Percentiles rank a stretch among this genome's conserved stretches.
phyloP scores from a whole-genome alignment of 2,113 vertebrate species.

The Murina feae region DNA sequence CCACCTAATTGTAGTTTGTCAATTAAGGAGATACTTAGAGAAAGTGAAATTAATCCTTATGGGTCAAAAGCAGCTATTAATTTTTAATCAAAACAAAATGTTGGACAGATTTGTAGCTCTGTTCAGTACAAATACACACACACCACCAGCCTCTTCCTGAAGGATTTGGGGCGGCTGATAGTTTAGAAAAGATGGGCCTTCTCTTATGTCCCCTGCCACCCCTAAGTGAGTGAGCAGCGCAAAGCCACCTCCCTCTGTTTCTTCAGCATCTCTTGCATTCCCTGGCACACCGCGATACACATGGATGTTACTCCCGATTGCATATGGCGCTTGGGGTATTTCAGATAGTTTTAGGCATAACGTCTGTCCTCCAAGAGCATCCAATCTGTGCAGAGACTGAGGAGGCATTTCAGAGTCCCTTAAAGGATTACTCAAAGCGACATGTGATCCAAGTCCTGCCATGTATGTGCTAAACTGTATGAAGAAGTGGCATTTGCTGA shows the following conservation, averaged over 20 bases:
- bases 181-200: neutral
- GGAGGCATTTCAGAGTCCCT: neutral
- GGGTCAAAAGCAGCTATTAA: constrained; percentile 86
- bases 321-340: neutral
- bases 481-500: neutral
- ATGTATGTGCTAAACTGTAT: neutral
- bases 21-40: constrained; percentile 83
- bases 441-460: no score
- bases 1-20: constrained; percentile 85
- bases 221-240: neutral
- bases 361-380: neutral
- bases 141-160: neutral
- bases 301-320: neutral
- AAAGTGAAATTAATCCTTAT: constrained; percentile 85
- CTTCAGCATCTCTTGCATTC: neutral
- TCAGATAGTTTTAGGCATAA: neutral
- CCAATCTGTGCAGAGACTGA: neutral
- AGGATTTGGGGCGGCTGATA: neutral
- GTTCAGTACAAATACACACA: constrained; percentile 72
- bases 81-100: constrained; percentile 86
- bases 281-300: neutral
- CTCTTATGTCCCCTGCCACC: fast-evolving
- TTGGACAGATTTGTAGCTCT: constrained; percentile 79
- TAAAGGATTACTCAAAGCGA: neutral
- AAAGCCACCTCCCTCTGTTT: no score